Evolutionary conservation across 2,888 invertebrate species (phyloP), one percentile per base, ranked within the genome.

Genomic region (Darwinula stevensoni): DNA sequence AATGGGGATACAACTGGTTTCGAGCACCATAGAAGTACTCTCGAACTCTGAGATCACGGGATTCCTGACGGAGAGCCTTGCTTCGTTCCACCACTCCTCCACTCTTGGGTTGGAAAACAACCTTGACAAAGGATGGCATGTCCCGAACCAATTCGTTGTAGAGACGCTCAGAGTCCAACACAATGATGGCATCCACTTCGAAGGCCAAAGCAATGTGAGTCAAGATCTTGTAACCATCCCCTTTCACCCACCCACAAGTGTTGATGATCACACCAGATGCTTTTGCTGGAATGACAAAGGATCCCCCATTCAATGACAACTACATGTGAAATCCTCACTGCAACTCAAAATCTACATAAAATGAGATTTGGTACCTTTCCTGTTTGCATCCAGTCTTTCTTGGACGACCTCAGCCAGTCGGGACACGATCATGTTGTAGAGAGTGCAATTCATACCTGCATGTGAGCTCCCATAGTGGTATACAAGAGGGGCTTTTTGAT

Each of bases 191-290:
- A 45, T 88, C 84, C 2, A 50, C 86, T 59, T 88, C 84, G 52
- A 94, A 94, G 0, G 78, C 73, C 43, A 78, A 72, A 0, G 86
- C 84, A 1, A 80, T 70, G 43, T 80, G 74, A 3, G 76, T 64
- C 9, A 97, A 50, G 33, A 75, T 62, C 43, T 70, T 69, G 50
- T 86, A 94, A 0, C 91, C 94, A 1, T 63, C 67, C 0, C 70
- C 75, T 51, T 86, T 84, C 2, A 91, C 70, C 88, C 88, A 97
- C 0, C 94, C 94, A 42, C 88, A 86, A 0, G 94, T 94, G 51
- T 97, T 97, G 39, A 97, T 82, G 18, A 97, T 67, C 3, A 78
- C 72, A 1, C 97, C 97, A 3, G 57, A 53, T 5, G 46, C 41
- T 37, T 49, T 49, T 4, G 50, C 53, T 49, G 39, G 14, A 42